Evolutionary conservation across 2,113 vertebrate species (phyloP).

Genomic region (Condylura cristata): DNA sequence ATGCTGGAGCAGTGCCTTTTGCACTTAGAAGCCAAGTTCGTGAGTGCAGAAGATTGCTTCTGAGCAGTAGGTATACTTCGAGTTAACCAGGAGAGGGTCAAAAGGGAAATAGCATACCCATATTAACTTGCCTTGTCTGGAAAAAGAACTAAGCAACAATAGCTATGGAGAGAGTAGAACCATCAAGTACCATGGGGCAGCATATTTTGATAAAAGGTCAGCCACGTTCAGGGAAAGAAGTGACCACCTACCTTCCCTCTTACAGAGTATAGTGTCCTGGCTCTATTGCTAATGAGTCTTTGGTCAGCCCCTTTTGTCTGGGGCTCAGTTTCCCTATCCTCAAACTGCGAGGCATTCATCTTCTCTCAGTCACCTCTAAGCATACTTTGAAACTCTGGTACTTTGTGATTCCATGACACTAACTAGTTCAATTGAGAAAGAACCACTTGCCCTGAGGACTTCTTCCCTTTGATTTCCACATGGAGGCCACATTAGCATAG

Average conservation of each 20-base stretch:
- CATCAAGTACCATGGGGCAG: neutral
- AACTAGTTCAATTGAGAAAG: slow-evolving; percentile 27
- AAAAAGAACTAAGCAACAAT: neutral
- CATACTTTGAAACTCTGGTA: neutral
- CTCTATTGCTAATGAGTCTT: neutral
- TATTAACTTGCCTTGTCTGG: neutral
- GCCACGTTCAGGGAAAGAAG: neutral
- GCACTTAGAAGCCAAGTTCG: neutral
- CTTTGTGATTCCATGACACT: neutral
- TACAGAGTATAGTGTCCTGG: neutral
- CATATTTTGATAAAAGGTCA: neutral
- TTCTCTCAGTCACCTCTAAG: slow-evolving; percentile 1
- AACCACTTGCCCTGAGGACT: slow-evolving; percentile 55
- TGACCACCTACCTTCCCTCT: neutral
- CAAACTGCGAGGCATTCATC: neutral
- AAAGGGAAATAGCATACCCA: neutral
- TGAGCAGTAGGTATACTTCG: neutral
- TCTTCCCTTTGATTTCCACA: slow-evolving; percentile 59
- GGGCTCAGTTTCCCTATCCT: slow-evolving; percentile 29
- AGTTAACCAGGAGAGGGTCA: neutral
- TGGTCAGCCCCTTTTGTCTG: neutral
- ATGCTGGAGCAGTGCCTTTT: neutral
- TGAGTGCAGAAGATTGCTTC: neutral
- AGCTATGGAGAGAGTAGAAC: neutral
- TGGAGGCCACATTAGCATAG: slow-evolving; percentile 55